A percentile compares a stretch with the other conserved stretches of the same genome.
Evolutionary conservation across 1,140 invertebrate genomes (phyloP).

Genomic region (Eumeta japonica): DNA sequence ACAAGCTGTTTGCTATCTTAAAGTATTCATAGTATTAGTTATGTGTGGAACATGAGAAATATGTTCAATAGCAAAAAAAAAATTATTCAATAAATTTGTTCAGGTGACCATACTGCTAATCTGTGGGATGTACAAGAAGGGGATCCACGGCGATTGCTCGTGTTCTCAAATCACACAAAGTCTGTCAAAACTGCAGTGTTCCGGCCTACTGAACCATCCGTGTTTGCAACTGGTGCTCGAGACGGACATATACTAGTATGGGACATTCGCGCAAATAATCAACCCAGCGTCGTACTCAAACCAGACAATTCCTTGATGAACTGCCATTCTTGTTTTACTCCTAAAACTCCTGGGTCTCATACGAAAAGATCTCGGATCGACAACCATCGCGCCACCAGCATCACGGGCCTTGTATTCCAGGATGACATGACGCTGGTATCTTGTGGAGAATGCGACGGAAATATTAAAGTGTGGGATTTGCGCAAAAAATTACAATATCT

Average conservation of each 20-base stretch:
- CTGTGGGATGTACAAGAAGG: conserved; percentile 67
- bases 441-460: conserved; percentile 78
- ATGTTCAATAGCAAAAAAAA: not conserved
- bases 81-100: conserved; percentile 8
- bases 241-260: conserved; percentile 83
- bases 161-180: conserved; percentile 72
- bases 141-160: conserved; percentile 44
- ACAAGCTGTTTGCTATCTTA: no score
- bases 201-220: conserved; percentile 64
- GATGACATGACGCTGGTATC: conserved; percentile 75
- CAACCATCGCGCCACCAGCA: conserved; percentile 47
- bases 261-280: conserved; percentile 65
- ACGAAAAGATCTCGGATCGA: conserved; percentile 39
- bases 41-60: no score
- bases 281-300: conserved; percentile 49
- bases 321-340: conserved; percentile 57
- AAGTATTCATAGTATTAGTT: no score
- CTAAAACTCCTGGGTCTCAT: conserved; percentile 52
- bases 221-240: conserved; percentile 82
- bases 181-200: conserved; percentile 80
- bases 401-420: conserved; percentile 79
- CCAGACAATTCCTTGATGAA: conserved; percentile 65
- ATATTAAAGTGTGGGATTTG: conserved; percentile 86
- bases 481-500: conserved; percentile 73
- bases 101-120: conserved; percentile 76